These are phyloP conservation scores for Lanius ludovicianus DNA, from an alignment of 2,113 vertebrate genomes.

Conservation along the genomic window DNA sequence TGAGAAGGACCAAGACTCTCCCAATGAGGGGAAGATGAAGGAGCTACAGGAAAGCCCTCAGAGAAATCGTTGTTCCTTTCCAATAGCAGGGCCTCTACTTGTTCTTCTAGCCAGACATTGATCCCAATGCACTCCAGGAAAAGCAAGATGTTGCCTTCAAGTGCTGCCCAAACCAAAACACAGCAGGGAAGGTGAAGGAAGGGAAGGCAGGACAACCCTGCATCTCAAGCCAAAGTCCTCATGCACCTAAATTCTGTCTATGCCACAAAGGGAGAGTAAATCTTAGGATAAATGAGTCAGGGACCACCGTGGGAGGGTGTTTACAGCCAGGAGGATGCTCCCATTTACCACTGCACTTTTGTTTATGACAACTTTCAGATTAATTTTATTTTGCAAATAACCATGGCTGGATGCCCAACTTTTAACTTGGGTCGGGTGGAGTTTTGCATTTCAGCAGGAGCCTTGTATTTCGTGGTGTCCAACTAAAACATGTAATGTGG, in stretches of 20 bases:
- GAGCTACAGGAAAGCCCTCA: background rate
- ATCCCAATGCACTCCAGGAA: background rate
- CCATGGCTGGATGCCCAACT: background rate
- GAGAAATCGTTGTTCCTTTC: background rate
- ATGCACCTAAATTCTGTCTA: background rate
- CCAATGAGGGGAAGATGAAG: background rate
- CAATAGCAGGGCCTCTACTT: background rate
- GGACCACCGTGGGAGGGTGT: background rate
- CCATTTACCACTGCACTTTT: background rate
- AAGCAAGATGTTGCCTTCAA: background rate
- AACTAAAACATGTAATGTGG: constrained; percentile 72
- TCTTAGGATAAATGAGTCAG: background rate
- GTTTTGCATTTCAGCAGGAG: constrained; percentile 35
- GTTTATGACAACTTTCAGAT: background rate
- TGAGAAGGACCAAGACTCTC: background rate
- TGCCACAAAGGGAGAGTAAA: background rate
- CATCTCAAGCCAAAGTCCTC: background rate
- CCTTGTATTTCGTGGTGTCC: constrained; percentile 32
- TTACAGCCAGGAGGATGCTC: background rate
- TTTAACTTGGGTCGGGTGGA: background rate
- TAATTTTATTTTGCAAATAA: constrained; percentile 48
- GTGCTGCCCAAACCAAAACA: background rate
- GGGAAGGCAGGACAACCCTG: background rate
- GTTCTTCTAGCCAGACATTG: background rate
- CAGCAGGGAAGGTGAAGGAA: background rate